Base-by-base conservation (phyloP, 2,113 vertebrate species). In the Dromaius novaehollandiae region DNA sequence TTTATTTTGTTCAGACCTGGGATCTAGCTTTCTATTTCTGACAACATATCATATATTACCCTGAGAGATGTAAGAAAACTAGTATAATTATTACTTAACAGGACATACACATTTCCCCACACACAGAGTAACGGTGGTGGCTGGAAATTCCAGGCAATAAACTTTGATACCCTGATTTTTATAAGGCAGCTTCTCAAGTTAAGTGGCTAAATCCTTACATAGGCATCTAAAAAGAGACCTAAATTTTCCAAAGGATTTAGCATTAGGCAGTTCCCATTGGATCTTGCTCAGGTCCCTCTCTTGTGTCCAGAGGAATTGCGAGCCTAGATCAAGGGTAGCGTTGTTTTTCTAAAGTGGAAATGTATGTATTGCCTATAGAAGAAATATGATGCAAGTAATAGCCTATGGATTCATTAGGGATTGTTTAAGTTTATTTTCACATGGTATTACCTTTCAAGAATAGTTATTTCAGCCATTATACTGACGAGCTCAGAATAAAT, bases 351-450 rank as follows among this genome's bases (percentile, higher is more conserved):
- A 6, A 78, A 64, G 28, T 78, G n/a, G 80, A 91, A 90, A 84
- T 73, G 65, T 86, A 65, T 90, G 76, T 84, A 42, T 84, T 86
- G 90, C 85, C 95, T 84, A 9, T n/a, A 53, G 85, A 90, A 93
- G 96, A 97, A 94, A 90, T 94, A 94, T 30, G 85, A 40, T 75
- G 61, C 89, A 82, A 58, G 80, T 73, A 92, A 95, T 94, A 95
- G 93, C 85, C 94, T 84, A 63, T 91, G 89, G 89, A 86, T 95
- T 95, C 94, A 96, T 96, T 96, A 96, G 78, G 93, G 85, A 55
- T 90, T 90, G 85, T 88, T 97, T 94, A 95, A 88, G 89, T 86
- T 96, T 93, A 93, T 96, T 95, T 95, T 90, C 93, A 77, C 87
- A 75, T 88, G 22, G 0, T 95, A 81, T 91, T 91, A 70, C 93